These are phyloP conservation scores for Drosophila pseudoobscura DNA, from an alignment of 1,140 invertebrate genomes.

Conservation along the genomic window DNA sequence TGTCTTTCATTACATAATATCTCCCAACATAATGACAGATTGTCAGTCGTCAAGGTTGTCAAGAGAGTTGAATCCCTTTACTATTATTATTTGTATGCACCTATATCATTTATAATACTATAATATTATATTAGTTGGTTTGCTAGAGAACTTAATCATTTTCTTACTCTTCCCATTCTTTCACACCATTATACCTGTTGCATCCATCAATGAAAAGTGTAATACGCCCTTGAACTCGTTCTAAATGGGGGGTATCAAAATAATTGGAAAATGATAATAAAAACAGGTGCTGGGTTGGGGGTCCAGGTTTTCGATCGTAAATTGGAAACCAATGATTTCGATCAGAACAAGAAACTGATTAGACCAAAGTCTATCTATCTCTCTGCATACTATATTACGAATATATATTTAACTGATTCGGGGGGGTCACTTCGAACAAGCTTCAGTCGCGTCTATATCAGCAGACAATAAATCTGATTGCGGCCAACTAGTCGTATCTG, in stretches of 20 bases:
- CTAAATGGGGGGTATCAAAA: slow-evolving; percentile 14
- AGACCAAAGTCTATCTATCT: slow-evolving; percentile 30
- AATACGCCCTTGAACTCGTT: not conserved
- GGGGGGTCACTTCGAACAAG: slow-evolving; percentile 15
- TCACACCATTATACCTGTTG: too few relatives aligned
- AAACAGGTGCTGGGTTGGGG: slow-evolving; percentile 12
- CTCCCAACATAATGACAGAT: too few relatives aligned
- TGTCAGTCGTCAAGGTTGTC: too few relatives aligned
- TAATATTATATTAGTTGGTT: too few relatives aligned
- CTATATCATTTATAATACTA: too few relatives aligned
- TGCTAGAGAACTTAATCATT: too few relatives aligned
- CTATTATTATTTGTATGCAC: too few relatives aligned
- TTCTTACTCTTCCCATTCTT: too few relatives aligned
- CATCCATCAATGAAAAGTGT: too few relatives aligned
- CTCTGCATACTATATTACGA: slow-evolving; percentile 6
- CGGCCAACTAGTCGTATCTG: slow-evolving; percentile 12
- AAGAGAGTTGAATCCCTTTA: too few relatives aligned
- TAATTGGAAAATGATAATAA: slow-evolving; percentile 41
- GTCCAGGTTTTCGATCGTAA: slow-evolving; percentile 35
- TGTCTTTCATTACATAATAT: too few relatives aligned
- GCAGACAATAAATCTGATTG: slow-evolving; percentile 48
- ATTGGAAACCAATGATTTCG: slow-evolving; percentile 33
- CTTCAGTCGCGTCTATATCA: too few relatives aligned
- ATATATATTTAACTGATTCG: slow-evolving; percentile 24
- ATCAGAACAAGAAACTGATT: slow-evolving; percentile 47